phyloP scores from a whole-genome alignment of 2,888 invertebrate species.

The Leptinotarsa peninsularis region DNA sequence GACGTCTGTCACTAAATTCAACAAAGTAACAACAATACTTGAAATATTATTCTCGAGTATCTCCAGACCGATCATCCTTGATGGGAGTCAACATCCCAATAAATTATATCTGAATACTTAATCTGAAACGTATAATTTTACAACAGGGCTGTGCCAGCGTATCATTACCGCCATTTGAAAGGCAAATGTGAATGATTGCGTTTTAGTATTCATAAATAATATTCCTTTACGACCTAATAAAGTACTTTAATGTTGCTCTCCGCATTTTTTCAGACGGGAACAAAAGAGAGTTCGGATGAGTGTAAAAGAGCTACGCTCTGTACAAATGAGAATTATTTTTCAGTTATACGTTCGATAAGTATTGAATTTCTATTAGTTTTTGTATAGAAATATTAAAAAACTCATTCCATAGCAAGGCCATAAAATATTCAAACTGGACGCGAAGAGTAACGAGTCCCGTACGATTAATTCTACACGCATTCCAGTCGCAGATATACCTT shows the following conservation, averaged over 20 bases:
- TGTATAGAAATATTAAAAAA: too few species aligned
- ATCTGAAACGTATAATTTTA: slow-evolving; percentile 11
- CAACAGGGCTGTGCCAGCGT: slow-evolving; percentile 1
- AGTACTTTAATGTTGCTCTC: slow-evolving; percentile 7
- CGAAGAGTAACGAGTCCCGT: too few species aligned
- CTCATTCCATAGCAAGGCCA: too few species aligned
- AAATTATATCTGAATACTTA: slow-evolving; percentile 12
- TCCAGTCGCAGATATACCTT: too few species aligned
- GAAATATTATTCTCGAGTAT: too few species aligned
- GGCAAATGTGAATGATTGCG: slow-evolving; percentile 10
- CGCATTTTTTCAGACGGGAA: not conserved
- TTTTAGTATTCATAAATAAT: slow-evolving; percentile 16
- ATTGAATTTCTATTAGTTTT: too few species aligned
- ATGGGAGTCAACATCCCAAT: slow-evolving; percentile 11
- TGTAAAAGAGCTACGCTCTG: not conserved
- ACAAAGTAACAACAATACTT: too few species aligned
- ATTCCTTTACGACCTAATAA: slow-evolving; percentile 6
- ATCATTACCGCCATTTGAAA: slow-evolving; percentile 14
- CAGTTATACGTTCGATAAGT: too few species aligned
- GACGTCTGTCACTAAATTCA: too few species aligned
- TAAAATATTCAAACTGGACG: too few species aligned
- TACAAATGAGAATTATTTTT: too few species aligned
- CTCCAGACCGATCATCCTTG: slow-evolving; percentile 2
- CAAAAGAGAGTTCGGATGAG: not conserved
- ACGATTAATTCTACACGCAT: too few species aligned